These are phyloP conservation scores for Harpegnathos saltator DNA, from an alignment of 1,140 invertebrate genomes.

Conservation along the genomic window DNA sequence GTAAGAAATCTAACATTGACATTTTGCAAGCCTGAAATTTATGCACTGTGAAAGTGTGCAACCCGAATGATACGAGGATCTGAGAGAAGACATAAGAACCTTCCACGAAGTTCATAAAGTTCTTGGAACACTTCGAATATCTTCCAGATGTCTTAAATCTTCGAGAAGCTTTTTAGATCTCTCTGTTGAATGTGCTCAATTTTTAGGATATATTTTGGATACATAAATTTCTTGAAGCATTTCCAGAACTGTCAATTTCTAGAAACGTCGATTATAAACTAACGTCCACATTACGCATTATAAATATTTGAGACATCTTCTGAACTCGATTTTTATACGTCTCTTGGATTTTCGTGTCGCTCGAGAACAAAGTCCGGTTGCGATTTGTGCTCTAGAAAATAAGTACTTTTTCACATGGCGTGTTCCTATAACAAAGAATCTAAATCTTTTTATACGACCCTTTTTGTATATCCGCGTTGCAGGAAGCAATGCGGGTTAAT, in stretches of 20 bases:
- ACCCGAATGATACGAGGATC: not conserved
- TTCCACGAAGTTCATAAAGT: too few relatives aligned
- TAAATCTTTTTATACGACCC: conserved; percentile 72
- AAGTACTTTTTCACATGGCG: conserved; percentile 67
- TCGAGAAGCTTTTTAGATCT: too few relatives aligned
- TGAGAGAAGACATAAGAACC: too few relatives aligned
- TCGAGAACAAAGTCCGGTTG: conserved; percentile 28
- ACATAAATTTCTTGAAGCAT: too few relatives aligned
- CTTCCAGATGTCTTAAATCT: too few relatives aligned
- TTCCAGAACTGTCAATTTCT: not conserved
- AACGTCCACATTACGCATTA: not conserved
- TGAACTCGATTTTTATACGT: not conserved
- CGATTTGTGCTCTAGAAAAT: conserved; percentile 63
- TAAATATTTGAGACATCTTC: conserved; percentile 31
- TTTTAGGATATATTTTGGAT: too few relatives aligned
- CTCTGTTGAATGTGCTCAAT: too few relatives aligned
- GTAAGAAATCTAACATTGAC: conserved; percentile 35
- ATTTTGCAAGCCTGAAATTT: conserved; percentile 50
- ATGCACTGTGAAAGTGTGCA: conserved; percentile 29
- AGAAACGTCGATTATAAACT: conserved; percentile 8
- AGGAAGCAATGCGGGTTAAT: conserved; percentile 4
- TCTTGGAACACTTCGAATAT: too few relatives aligned
- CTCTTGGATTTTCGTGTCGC: too few relatives aligned
- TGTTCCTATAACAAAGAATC: conserved; percentile 74
- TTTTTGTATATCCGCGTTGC: conserved; percentile 56